These are phyloP conservation scores for Porites rus DNA, from an alignment of 92 coral and sea anemone genomes.

Conservation along the genomic window DNA sequence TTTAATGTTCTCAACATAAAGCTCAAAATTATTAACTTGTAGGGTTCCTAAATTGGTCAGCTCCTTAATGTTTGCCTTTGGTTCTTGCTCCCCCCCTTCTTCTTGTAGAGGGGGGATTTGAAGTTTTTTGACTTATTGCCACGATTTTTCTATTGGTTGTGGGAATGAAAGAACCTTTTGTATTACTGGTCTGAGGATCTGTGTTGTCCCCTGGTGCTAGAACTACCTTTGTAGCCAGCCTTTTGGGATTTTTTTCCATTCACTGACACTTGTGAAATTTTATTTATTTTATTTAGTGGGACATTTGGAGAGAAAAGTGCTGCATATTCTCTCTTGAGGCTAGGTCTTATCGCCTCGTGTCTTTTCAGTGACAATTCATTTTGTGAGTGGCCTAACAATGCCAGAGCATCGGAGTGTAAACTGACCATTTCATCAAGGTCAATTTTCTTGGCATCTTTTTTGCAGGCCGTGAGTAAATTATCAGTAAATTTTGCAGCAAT, in stretches of 20 bases:
- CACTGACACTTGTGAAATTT: constrained; percentile 25
- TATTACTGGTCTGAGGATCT: too few species aligned
- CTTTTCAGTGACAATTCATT: constrained; percentile 38
- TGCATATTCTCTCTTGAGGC: constrained; percentile 41
- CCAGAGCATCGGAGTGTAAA: constrained; percentile 47
- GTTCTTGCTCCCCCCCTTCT: constrained; percentile 51
- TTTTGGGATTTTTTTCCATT: constrained; percentile 27
- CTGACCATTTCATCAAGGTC: constrained; percentile 39
- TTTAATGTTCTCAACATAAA: constrained; percentile 22
- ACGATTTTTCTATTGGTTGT: constrained; percentile 1
- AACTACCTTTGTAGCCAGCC: constrained; percentile 24
- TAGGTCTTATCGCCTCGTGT: constrained; percentile 40
- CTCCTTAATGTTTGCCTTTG: constrained; percentile 1
- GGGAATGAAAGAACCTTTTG: too few species aligned
- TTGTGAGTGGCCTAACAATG: constrained; percentile 49
- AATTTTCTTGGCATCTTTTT: constrained; percentile 21
- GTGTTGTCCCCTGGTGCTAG: too few species aligned
- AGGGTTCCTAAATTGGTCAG: background rate
- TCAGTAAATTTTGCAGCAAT: constrained; percentile 51
- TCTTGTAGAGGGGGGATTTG: constrained; percentile 64
- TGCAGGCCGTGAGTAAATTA: constrained; percentile 16
- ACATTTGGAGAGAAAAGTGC: constrained; percentile 32
- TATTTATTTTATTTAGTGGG: constrained; percentile 30
- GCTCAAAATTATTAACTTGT: constrained; percentile 43
- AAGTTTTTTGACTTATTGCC: constrained; percentile 50